Base-by-base conservation (phyloP, 1,140 invertebrate species). In the Dinoponera quadriceps region DNA sequence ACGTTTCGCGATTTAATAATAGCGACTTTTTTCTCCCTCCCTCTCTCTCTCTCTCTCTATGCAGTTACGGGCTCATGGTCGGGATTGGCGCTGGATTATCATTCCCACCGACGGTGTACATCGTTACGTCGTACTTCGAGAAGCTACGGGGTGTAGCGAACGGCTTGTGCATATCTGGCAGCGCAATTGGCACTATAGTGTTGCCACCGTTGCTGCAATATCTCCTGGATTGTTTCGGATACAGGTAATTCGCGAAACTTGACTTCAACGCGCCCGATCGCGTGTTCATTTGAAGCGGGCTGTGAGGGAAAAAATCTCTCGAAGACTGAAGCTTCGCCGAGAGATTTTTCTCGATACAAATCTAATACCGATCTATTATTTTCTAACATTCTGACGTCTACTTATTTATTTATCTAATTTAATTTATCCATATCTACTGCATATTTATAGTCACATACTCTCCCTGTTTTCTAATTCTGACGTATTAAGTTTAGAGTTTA, bases 41-140 rank as follows among this genome's bases (percentile, higher is more conserved):
- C n/a, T n/a, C n/a, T n/a, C n/a, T n/a, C n/a, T n/a, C n/a, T n/a
- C n/a, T n/a, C n/a, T 71, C 81, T 94, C 94, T 57, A 29, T 22
- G 33, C 91, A 97, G 97, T 93, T 97, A 97, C 93, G 97, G 97
- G 22, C 94, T 97, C 3, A 94, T 97, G 91, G 96, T 97, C 14
- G 97, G 97, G 25, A 96, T 96, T 55, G 97, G 97, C 3, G 97
- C 97, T 7, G 97, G 97, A 0, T 93, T 97, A 33, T 96, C 96
- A 0, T 97, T 97, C 92, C 97, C 97, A 11, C 97, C 97, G n/a
- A 98, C 97, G 0, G 96, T 98, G 18, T 97, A 98, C 90, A 97
- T 98, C 84, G 97, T 98, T 44, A 97, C 97, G 2, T 96, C 97
- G 57, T 98, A 98, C 91, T 98, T 98, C 91, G 96, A 97, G 4